Evolutionary conservation across 1,140 invertebrate genomes (phyloP).

Genomic region (Acromyrmex heyeri): DNA sequence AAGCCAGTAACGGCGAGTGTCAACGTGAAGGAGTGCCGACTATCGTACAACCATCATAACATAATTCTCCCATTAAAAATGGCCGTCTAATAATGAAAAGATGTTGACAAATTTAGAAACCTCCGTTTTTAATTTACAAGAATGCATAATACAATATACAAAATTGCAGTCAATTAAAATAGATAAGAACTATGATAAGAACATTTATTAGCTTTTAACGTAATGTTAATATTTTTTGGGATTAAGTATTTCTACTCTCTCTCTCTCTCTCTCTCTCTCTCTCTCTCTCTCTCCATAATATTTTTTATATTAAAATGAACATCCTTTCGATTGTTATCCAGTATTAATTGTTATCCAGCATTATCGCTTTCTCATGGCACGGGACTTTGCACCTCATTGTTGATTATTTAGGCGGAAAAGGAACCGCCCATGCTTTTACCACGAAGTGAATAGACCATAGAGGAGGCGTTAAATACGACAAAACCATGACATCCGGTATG

Average conservation of each 20-base stretch:
- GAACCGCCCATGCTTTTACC: conserved; percentile 81
- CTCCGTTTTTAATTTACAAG: not conserved
- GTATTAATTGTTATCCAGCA: not conserved
- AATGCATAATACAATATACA: not conserved
- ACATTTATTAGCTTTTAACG: not conserved
- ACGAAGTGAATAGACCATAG: conserved; percentile 73
- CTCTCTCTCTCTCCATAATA: not conserved
- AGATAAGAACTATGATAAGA: not conserved
- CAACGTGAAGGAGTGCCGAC: not conserved
- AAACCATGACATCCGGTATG: conserved; percentile 83
- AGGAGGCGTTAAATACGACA: conserved; percentile 81
- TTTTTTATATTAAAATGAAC: not conserved
- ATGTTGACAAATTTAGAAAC: not conserved
- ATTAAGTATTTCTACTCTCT: not conserved
- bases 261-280: too few species aligned
- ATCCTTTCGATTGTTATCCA: too few species aligned
- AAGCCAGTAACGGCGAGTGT: not conserved
- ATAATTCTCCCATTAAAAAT: not conserved
- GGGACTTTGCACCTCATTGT: conserved; percentile 53
- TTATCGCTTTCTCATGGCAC: conserved; percentile 65
- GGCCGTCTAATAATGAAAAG: not conserved
- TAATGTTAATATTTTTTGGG: not conserved
- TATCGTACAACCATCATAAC: not conserved
- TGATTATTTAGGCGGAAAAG: conserved; percentile 75
- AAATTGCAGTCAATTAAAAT: not conserved